Evolutionary conservation across 53 echinoderm and acorn worm species (phyloP), one percentile per base, ranked within the genome.

Genomic region (Antedon mediterranea): DNA sequence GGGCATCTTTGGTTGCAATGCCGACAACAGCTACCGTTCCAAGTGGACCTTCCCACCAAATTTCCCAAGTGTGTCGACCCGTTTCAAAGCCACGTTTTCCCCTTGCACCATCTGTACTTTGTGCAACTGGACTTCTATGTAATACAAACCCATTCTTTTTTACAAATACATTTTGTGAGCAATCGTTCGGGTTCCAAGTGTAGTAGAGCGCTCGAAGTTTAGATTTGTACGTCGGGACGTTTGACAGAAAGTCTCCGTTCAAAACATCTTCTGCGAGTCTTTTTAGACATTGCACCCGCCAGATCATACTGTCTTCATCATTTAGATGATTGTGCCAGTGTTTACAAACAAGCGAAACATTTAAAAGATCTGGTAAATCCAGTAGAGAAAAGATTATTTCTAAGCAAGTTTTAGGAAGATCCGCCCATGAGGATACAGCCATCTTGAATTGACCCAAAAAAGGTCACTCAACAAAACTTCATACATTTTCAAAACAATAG

Each of bases 41-140:
- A 29, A 97, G 86, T 5, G 97, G 92, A 7, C 97, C 97, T 81
- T 97, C 92, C 97, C 97, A 97, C 97, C 97, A 97, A 32, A 97
- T 89, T 43, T 97, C 97, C 97, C 97, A 97, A 27, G 92, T 85
- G 73, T 92, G 97, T 31, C 97, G 78, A 11, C 97, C 97, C 41
- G 85, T 89, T 28, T 92, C 86, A 82, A 97, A 97, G 7, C 92
- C 92, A 77, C 85, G 71, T 77, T 88, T 87, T 6, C 92, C 97
- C 77, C 97, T 85, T 32, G 92, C 92, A 72, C 88, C 97, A 77
- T 92, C 97, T 43, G 97, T 97, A 79, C 92, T 92, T 84, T 97
- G 97, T 28, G 97, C 97, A 18, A 97, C 97, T n/a, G 97, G 97
- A 82, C 92, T 97, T 43, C 97, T 82, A 79, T 97, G 97, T 28